Conservation (phyloP, 2,113 vertebrate species). For the Cololabis saira region DNA sequence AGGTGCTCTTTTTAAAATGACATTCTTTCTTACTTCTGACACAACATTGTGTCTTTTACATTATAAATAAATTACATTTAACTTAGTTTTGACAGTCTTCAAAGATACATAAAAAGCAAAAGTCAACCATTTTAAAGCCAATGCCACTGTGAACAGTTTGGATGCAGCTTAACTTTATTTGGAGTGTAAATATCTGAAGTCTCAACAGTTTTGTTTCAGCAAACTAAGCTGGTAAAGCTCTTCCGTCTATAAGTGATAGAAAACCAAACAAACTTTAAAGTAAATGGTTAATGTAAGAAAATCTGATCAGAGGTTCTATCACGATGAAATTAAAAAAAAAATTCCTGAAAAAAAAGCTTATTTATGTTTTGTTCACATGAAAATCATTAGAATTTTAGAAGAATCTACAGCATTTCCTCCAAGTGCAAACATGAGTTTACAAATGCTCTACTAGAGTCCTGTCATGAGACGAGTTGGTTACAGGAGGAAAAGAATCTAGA, state of each 20-base stretch:
- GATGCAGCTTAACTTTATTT: conserved; percentile 6
- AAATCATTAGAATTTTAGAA: conserved; percentile 39
- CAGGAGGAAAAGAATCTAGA: background rate
- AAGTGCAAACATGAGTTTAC: conserved; percentile 37
- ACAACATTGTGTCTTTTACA: no score
- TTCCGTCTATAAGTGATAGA: background rate
- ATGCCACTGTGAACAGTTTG: background rate
- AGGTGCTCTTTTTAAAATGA: no score
- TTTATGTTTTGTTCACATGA: conserved; percentile 50
- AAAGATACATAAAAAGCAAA: background rate
- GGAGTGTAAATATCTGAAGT: background rate
- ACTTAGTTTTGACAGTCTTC: no score
- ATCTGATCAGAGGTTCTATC: background rate
- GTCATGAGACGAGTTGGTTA: background rate
- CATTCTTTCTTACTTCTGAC: no score
- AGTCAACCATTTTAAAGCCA: background rate
- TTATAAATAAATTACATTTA: no score
- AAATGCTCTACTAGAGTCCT: background rate
- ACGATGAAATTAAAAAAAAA: background rate
- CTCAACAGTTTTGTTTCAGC: background rate
- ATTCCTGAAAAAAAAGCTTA: conserved; percentile 41
- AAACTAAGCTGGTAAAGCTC: background rate
- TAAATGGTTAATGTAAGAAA: background rate
- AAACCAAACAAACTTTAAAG: background rate
- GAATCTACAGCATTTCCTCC: conserved; percentile 43